Percentiles rank a stretch among this genome's conserved stretches.
Evolutionary conservation across 2,797 vertebrate genomes (phyloP).

Genomic region (Pitangus sulphuratus): DNA sequence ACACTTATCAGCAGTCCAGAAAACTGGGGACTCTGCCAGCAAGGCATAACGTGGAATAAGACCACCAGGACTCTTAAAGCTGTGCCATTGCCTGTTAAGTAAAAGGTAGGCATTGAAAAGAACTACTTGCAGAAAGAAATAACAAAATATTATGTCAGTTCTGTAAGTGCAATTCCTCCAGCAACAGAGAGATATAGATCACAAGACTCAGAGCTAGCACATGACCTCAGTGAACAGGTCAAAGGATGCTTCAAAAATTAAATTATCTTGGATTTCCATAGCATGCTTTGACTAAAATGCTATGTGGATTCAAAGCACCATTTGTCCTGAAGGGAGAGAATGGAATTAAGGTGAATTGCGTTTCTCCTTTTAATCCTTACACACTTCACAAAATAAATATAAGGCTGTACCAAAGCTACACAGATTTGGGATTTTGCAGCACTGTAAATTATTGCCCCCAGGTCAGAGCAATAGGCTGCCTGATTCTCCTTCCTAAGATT

Average conservation of each 20-base stretch:
- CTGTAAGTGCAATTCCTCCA: neutral
- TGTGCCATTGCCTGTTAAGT: neutral
- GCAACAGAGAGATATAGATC: neutral
- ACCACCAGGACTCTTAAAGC: neutral
- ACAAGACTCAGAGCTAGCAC: neutral
- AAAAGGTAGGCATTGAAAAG: neutral
- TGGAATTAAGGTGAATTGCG: neutral
- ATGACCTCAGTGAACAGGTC: neutral
- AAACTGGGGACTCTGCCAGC: neutral
- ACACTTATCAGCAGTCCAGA: neutral
- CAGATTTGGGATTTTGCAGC: neutral
- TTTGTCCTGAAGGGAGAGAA: neutral
- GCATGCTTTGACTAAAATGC: neutral
- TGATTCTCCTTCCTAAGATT: neutral
- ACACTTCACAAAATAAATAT: neutral
- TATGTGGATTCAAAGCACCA: neutral
- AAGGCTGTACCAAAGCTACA: neutral
- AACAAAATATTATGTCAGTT: neutral
- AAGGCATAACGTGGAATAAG: neutral
- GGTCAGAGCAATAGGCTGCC: neutral
- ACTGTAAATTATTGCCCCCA: neutral
- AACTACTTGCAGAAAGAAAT: neutral
- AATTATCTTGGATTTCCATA: neutral
- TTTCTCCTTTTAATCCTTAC: neutral
- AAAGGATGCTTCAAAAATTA: neutral